These are phyloP conservation scores for Drosophila ezoana DNA, from an alignment of 2,888 invertebrate species.

Conservation along the genomic window DNA sequence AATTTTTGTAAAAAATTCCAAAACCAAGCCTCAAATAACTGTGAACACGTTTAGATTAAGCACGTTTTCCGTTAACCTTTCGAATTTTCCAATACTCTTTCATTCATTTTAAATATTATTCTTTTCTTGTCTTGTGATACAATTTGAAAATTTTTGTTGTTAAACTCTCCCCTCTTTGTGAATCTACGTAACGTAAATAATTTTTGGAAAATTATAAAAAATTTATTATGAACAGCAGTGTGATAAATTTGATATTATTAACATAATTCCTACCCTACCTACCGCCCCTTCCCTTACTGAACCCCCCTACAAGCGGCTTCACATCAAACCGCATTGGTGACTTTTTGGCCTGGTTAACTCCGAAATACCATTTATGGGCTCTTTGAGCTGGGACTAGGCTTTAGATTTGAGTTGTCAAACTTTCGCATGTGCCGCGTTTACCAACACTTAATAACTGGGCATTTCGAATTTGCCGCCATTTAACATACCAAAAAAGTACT, in stretches of 20 bases:
- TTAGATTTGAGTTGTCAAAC: slow-evolving; percentile 6
- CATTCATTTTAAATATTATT: not conserved
- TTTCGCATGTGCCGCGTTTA: slow-evolving; percentile 65
- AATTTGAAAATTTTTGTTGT: slow-evolving; percentile 14
- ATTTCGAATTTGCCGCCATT: slow-evolving; percentile 74
- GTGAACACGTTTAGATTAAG: slow-evolving; percentile 53
- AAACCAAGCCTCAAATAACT: slow-evolving; percentile 37
- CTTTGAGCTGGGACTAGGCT: slow-evolving; percentile 17
- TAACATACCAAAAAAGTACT: slow-evolving; percentile 72
- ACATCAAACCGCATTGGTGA: slow-evolving; percentile 56
- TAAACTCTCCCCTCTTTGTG: slow-evolving; percentile 10
- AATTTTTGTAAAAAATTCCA: slow-evolving; percentile 28
- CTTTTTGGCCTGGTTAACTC: slow-evolving; percentile 62
- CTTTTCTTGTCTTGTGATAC: slow-evolving; percentile 24
- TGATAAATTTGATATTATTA: slow-evolving; percentile 42
- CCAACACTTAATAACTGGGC: slow-evolving; percentile 47
- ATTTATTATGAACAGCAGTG: slow-evolving; percentile 16
- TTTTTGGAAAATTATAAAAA: slow-evolving; percentile 37
- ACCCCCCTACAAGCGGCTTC: not conserved
- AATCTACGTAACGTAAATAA: slow-evolving; percentile 41
- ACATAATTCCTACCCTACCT: not conserved
- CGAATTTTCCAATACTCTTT: not conserved
- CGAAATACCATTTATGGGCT: slow-evolving; percentile 35
- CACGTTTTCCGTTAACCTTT: not conserved
- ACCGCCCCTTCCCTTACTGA: not conserved